These are phyloP conservation scores for Drosophila suzukii DNA, from an alignment of 1,140 invertebrate species.

Conservation along the genomic window DNA sequence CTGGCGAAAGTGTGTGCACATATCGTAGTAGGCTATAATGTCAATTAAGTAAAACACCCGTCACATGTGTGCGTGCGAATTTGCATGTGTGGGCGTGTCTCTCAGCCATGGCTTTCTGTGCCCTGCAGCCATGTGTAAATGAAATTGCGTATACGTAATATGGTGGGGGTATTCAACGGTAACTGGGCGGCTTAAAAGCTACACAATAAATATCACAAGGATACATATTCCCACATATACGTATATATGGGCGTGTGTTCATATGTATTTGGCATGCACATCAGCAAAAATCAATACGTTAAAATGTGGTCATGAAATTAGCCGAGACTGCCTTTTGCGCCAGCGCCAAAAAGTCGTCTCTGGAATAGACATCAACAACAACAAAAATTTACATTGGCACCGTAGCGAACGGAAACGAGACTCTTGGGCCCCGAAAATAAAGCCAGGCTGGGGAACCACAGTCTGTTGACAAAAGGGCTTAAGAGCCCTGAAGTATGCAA, in stretches of 20 bases:
- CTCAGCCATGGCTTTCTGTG: conserved; percentile 58
- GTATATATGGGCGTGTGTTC: not conserved
- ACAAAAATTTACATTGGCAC: conserved; percentile 33
- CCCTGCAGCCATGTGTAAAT: conserved; percentile 77
- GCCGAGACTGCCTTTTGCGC: conserved; percentile 59
- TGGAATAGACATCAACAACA: conserved; percentile 44
- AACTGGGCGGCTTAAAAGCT: conserved; percentile 58
- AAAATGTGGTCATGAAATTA: conserved; percentile 79
- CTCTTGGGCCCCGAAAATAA: conserved; percentile 24
- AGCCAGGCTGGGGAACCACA: conserved; percentile 21
- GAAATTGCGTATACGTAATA: conserved; percentile 73
- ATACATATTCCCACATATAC: no score
- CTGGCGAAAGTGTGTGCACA: conserved; percentile 74
- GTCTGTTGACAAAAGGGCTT: conserved; percentile 70
- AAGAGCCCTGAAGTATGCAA: conserved; percentile 62
- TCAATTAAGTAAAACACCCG: conserved; percentile 68
- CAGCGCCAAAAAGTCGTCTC: conserved; percentile 73
- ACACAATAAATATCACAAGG: conserved; percentile 53
- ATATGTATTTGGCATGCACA: conserved; percentile 6
- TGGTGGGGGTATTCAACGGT: conserved; percentile 19
- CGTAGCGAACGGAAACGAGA: conserved; percentile 12
- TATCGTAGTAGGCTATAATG: conserved; percentile 81
- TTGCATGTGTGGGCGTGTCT: conserved; percentile 42
- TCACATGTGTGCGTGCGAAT: conserved; percentile 12
- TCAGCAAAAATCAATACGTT: conserved; percentile 71